phyloP scores from a whole-genome alignment of 2,113 vertebrate species.

The Heteronetta atricapilla region DNA sequence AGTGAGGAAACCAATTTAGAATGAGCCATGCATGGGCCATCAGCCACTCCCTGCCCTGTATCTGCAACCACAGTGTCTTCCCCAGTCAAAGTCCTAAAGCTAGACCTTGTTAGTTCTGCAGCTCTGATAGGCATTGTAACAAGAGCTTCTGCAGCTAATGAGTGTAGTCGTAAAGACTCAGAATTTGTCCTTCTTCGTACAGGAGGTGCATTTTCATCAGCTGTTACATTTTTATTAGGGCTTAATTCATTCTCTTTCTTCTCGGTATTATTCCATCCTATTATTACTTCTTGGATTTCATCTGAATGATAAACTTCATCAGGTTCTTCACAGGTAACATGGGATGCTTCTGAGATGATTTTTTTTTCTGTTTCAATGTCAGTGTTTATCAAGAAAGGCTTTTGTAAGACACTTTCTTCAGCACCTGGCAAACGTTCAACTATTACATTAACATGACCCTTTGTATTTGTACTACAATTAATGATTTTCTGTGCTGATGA shows the following conservation, averaged over 20 bases:
- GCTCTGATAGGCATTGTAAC: conserved; percentile 94
- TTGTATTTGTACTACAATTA: conserved; percentile 88
- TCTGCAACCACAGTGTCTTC: conserved; percentile 68
- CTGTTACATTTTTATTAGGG: conserved; percentile 29
- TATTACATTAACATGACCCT: conserved; percentile 95
- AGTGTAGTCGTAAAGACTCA: conserved; percentile 93
- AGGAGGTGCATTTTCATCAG: conserved; percentile 90
- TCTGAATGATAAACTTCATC: conserved; percentile 55
- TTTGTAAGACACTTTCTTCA: conserved; percentile 82
- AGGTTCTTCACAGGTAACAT: conserved; percentile 45
- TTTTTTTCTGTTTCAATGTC: conserved; percentile 78
- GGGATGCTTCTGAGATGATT: conserved; percentile 52
- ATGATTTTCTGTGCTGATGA: conserved; percentile 98
- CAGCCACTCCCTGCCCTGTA: conserved; percentile 73
- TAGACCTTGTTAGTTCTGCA: conserved; percentile 79
- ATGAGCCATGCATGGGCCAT: conserved; percentile 32
- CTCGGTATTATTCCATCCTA: conserved; percentile 77
- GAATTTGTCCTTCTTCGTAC: conserved; percentile 92
- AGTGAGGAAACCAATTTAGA: conserved; percentile 70
- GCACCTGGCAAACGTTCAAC: conserved; percentile 93
- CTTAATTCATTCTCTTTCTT: conserved; percentile 72
- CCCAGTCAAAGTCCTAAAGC: conserved; percentile 67
- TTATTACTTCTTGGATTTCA: conserved; percentile 78
- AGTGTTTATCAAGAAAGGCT: conserved; percentile 82
- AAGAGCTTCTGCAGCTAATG: conserved; percentile 92